phyloP scores from a whole-genome alignment of 2,888 invertebrate genomes.

The Lobophora halterata region DNA sequence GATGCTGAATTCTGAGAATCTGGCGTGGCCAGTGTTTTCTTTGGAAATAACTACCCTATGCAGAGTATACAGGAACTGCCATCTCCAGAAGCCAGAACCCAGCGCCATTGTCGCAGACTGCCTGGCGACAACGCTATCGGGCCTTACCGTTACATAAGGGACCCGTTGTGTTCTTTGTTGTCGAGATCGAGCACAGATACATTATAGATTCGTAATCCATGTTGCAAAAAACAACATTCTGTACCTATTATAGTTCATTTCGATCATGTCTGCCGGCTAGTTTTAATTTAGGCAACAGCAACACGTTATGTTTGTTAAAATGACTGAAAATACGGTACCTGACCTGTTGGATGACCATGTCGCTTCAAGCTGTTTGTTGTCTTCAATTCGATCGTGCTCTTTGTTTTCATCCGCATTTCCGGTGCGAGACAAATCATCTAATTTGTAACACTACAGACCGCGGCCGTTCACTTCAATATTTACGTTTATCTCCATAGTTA shows the following conservation, averaged over 20 bases:
- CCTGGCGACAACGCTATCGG: conserved; percentile 24
- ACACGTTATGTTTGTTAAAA: too few relatives aligned
- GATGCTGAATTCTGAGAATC: too few relatives aligned
- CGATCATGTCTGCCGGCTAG: too few relatives aligned
- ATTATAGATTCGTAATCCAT: too few relatives aligned
- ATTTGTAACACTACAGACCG: conserved; percentile 1
- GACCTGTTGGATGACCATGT: conserved; percentile 2
- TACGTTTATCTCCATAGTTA: conserved; percentile 9
- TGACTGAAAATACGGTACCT: too few relatives aligned
- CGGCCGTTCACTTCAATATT: conserved; percentile 1
- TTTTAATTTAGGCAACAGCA: too few relatives aligned
- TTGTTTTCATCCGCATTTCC: conserved; percentile 6
- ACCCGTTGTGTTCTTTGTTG: conserved; percentile 21
- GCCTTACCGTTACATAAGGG: conserved; percentile 25
- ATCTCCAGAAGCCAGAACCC: not conserved
- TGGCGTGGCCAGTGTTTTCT: too few relatives aligned
- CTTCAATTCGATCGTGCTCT: conserved; percentile 7
- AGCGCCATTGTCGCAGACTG: conserved; percentile 11
- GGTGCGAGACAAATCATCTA: conserved; percentile 7
- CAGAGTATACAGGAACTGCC: not conserved
- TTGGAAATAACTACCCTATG: too few relatives aligned
- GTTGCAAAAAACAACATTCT: too few relatives aligned
- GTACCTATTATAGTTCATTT: too few relatives aligned
- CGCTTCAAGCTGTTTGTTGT: conserved; percentile 1
- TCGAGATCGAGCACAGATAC: too few relatives aligned